Evolutionary conservation across 2,888 invertebrate species (phyloP).

Genomic region (Eilema caniola): DNA sequence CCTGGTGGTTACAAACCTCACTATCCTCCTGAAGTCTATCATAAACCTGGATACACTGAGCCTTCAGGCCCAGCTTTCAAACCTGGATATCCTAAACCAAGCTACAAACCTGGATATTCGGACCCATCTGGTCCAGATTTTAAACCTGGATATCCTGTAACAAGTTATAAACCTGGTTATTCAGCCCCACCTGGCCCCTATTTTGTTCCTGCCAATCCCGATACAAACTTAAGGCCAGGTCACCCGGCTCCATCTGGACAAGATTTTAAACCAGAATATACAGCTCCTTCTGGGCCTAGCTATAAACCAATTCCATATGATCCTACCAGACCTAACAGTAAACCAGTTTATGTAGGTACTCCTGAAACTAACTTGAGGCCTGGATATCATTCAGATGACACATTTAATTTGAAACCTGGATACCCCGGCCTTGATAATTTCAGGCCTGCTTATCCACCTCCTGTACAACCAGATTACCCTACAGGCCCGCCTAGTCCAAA

Average conservation of each 20-base stretch:
- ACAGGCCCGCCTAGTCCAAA: constrained; percentile 20
- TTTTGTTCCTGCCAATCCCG: constrained; percentile 31
- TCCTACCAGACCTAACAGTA: background rate
- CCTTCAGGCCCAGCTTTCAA: constrained; percentile 16
- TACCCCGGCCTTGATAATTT: constrained; percentile 24
- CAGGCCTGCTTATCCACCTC: constrained; percentile 30
- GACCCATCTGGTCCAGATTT: constrained; percentile 13
- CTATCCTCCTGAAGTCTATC: constrained; percentile 52
- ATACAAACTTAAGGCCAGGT: constrained; percentile 15
- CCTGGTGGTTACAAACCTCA: constrained; percentile 53
- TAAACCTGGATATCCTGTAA: constrained; percentile 16
- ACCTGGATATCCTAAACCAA: constrained; percentile 29
- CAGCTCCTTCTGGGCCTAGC: constrained; percentile 11
- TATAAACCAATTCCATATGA: constrained; percentile 3
- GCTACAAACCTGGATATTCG: constrained; percentile 32
- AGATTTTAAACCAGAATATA: constrained; percentile 36
- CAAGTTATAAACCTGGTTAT: constrained; percentile 25
- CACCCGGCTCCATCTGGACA: constrained; percentile 32
- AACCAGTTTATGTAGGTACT: constrained; percentile 25
- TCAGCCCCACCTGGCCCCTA: constrained; percentile 24
- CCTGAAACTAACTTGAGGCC: constrained; percentile 26
- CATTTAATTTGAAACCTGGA: constrained; percentile 29
- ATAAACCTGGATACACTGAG: constrained; percentile 49
- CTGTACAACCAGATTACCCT: constrained; percentile 23
- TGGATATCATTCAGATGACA: constrained; percentile 5